Evolutionary conservation across 2,888 invertebrate genomes (phyloP).

Genomic region (Leptinotarsa peninsularis): DNA sequence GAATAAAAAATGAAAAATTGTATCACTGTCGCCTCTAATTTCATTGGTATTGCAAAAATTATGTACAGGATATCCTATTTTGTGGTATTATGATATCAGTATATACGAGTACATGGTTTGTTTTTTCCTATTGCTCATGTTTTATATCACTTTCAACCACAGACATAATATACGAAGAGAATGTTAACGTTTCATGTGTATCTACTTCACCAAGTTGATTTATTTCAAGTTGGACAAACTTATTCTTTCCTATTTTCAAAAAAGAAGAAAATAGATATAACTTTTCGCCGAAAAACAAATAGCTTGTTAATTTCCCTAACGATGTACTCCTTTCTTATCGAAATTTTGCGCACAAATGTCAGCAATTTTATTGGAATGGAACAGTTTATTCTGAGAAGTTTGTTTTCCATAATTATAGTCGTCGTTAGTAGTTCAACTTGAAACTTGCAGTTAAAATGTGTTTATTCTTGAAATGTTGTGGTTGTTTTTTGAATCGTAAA

Average conservation of each 20-base stretch:
- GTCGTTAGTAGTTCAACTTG: background rate
- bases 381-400: background rate
- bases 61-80: constrained; percentile 16
- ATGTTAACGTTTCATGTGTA: background rate
- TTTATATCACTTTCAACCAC: background rate
- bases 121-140: background rate
- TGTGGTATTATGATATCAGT: background rate
- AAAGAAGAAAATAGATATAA: too few species aligned
- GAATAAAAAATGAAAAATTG: too few species aligned
- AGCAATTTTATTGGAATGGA: background rate
- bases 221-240: too few species aligned
- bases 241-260: too few species aligned
- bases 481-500: background rate
- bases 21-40: background rate
- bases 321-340: constrained; percentile 4
- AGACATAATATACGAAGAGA: background rate
- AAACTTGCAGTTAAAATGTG: constrained; percentile 6
- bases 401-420: background rate
- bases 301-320: background rate
- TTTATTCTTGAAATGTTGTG: background rate
- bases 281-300: background rate
- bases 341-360: background rate
- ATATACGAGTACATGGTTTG: background rate
- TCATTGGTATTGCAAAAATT: background rate
- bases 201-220: too few species aligned